Evolutionary conservation across 2,888 invertebrate genomes (phyloP), one percentile per base, ranked within the genome.

Genomic region (Formica aserva): DNA sequence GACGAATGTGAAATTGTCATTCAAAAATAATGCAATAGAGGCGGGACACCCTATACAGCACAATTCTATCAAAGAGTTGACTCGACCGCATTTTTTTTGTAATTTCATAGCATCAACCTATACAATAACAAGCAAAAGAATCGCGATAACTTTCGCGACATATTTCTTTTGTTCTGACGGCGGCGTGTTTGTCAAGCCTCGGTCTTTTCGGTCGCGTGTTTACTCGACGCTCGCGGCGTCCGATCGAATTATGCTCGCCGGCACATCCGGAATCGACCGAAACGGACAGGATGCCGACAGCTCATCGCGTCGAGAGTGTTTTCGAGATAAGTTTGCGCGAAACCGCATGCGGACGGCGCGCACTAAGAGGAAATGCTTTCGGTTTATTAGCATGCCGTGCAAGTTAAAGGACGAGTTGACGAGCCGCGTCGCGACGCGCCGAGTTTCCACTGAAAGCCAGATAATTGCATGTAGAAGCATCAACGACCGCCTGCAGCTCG

Each of bases 301-400:
- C n/a, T 29, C 55, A 71, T 29, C n/a, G 69, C 18, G 45, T 78
- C 71, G 77, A 29, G 55, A 22, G 29, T 69, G 71, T 29, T 41
- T 52, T 48, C 57, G 76, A 57, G 76, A 76, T 82, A 82, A 76
- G 76, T 82, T 76, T 48, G 71, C 60, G 69, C 83, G 76, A 85
- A 85, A 65, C 76, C 65, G 62, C 77, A 35, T 18, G 67, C 35
- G 85, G 26, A 45, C 62, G 52, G 32, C 74, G 75, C 6, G 35
- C n/a, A 45, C 26, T 29, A 22, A 52, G 78, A 75, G 78, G 63
- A 77, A 85, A 84, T 75, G 75, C 69, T 84, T 85, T 85, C 75
- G 82, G 66, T 84, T 84, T 82, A 82, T 84, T 65, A 82, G 69
- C 67, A 69, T 84, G 69, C 82, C 55, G 65, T 35, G 65, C 69